A percentile compares a stretch with the other conserved stretches of the same genome.
These are phyloP conservation scores for Periophthalmodon schlosseri DNA, from an alignment of 2,113 vertebrate species.

Conservation along the genomic window DNA sequence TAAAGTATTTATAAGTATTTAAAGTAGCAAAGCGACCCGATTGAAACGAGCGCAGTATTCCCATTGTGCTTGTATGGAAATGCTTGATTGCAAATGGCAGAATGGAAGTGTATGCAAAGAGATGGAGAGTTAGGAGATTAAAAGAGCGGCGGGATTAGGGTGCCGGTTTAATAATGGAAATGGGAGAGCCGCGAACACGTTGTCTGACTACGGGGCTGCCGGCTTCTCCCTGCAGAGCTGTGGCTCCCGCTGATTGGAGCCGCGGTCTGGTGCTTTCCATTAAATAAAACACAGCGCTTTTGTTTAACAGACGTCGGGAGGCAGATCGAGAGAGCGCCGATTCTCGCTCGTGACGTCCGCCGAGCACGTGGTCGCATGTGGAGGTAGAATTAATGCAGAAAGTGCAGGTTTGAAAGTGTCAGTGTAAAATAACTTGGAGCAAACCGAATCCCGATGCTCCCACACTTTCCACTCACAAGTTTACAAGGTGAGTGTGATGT, in stretches of 20 bases:
- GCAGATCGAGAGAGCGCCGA: neutral
- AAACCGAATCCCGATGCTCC: too few species aligned
- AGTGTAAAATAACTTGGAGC: too few species aligned
- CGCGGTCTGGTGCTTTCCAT: slow-evolving; percentile 34
- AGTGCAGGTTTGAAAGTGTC: neutral
- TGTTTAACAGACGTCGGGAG: slow-evolving; percentile 42
- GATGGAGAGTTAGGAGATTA: slow-evolving; percentile 76
- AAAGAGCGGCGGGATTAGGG: slow-evolving; percentile 74
- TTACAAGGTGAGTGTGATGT: too few species aligned
- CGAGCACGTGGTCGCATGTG: neutral
- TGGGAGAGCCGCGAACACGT: slow-evolving; percentile 67
- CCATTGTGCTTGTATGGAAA: slow-evolving; percentile 24
- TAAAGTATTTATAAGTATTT: slow-evolving; percentile 23
- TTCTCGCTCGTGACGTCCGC: neutral
- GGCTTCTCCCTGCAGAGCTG: slow-evolving; percentile 40
- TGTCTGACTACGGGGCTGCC: slow-evolving; percentile 44
- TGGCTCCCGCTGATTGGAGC: slow-evolving; percentile 55
- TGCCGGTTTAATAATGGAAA: slow-evolving; percentile 76
- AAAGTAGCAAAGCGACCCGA: slow-evolving; percentile 42
- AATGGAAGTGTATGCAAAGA: slow-evolving; percentile 45
- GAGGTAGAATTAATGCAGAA: neutral
- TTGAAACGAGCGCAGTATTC: slow-evolving; percentile 20
- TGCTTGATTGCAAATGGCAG: slow-evolving; percentile 33
- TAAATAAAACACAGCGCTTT: slow-evolving; percentile 37
- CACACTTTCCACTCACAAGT: too few species aligned